Base-by-base conservation (phyloP, 2,797 vertebrate genomes). In the Rhinella marina region DNA sequence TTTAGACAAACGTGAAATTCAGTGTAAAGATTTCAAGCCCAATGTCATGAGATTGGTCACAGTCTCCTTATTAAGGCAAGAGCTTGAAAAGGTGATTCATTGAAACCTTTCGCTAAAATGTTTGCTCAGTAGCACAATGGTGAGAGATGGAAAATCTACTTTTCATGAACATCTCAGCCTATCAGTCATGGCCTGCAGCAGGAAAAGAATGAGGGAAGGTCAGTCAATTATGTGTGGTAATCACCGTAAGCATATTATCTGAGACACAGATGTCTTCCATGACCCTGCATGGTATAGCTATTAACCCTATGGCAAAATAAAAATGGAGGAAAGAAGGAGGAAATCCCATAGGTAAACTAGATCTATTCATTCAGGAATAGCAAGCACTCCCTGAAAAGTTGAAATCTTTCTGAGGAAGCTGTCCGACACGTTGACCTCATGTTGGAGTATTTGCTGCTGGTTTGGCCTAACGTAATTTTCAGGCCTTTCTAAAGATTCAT, bases 211-310 rank as follows among this genome's bases (percentile, higher is more conserved):
- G 93, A 94, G 94, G 95, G 96, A 95, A 98, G 96, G 97, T 97
- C 97, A 97, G 96, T 96, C 97, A 97, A 97, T 97, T 97, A 98
- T 95, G 94, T 96, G 96, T 96, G 94, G 94, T 97, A 98, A 98
- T 98, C 96, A 97, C 95, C 91, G 95, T 96, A 96, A 96, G 95
- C 95, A 96, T 96, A 97, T 97, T 97, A 97, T 97, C 96, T 95
- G 94, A 97, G 95, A 95, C 96, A 96, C 96, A 96, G 96, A 96
- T 97, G 97, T 98, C 97, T 97, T 96, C 94, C 94, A 94, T 98
- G 97, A 98, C 98, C 97, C 96, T 95, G 93, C 94, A 94, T 94
- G 96, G 97, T 96, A 95, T 95, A 96, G 95, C 96, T 97, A 97
- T 96, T 97, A 97, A 96, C 96, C 96, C 94, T 86, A 85, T 92